These are phyloP conservation scores for Psammodynastes pulverulentus DNA, from an alignment of 2,113 vertebrate species.

Conservation along the genomic window DNA sequence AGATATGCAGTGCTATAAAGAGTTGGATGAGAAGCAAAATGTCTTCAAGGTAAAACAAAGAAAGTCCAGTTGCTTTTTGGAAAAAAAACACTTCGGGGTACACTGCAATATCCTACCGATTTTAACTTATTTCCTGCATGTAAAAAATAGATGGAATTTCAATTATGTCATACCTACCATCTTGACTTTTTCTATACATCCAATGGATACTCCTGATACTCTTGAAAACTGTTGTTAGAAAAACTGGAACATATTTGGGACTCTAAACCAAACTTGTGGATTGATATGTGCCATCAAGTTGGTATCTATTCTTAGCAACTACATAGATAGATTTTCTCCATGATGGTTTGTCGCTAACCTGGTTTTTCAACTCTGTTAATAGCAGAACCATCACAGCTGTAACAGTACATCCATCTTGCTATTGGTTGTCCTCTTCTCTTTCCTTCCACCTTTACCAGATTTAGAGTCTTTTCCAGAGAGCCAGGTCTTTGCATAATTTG, in stretches of 20 bases:
- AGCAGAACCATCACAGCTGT: not conserved
- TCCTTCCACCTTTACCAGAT: not conserved
- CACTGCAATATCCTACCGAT: not conserved
- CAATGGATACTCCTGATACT: not conserved
- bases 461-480: not conserved
- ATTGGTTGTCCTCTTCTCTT: not conserved
- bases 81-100: not conserved
- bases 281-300: not conserved
- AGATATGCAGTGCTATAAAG: not conserved
- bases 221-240: not conserved
- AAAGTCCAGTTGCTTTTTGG: not conserved
- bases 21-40: not conserved
- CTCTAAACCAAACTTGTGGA: not conserved
- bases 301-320: not conserved
- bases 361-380: not conserved
- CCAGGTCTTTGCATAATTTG: not conserved
- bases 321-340: not conserved
- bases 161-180: not conserved
- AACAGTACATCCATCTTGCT: not conserved
- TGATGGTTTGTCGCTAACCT: not conserved
- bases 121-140: not conserved
- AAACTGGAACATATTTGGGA: not conserved
- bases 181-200: not conserved
- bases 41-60: not conserved
- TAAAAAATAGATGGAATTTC: not conserved